A percentile compares a stretch with the other conserved stretches of the same genome.
Evolutionary conservation across 2,113 vertebrate species (phyloP).

Genomic region (Rhea pennata): DNA sequence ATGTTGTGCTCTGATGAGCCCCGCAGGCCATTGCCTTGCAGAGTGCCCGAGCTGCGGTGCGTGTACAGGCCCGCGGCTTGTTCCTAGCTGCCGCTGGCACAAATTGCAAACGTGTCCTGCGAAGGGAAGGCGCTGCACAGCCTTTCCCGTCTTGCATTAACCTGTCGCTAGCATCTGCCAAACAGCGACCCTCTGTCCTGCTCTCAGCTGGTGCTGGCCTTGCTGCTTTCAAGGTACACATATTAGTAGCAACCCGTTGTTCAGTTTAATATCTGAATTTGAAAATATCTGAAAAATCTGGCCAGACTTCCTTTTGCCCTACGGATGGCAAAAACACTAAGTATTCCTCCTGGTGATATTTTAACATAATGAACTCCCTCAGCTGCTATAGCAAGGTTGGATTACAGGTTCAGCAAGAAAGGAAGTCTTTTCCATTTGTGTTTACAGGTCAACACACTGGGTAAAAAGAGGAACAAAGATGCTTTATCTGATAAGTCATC

Average conservation of each 20-base stretch:
- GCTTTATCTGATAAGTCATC: slow-evolving; percentile 40
- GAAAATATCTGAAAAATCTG: background rate
- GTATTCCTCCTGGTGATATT: background rate
- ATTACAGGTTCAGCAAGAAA: slow-evolving; percentile 47
- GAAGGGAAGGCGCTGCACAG: slow-evolving; percentile 43
- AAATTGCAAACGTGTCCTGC: slow-evolving; percentile 39
- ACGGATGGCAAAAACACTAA: background rate
- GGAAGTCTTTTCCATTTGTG: background rate
- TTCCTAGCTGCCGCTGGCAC: slow-evolving; percentile 59
- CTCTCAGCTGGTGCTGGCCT: slow-evolving; percentile 1
- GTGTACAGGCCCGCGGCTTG: slow-evolving; percentile 69
- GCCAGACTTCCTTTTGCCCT: background rate
- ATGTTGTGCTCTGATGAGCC: slow-evolving; percentile 68
- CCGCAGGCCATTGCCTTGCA: slow-evolving; percentile 71
- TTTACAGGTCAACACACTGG: background rate
- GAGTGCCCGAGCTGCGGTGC: slow-evolving; percentile 66
- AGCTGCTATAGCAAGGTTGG: background rate
- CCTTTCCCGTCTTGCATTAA: slow-evolving; percentile 48
- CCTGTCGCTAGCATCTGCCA: slow-evolving; percentile 35
- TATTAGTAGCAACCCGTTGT: background rate
- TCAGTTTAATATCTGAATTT: background rate
- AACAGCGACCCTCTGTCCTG: slow-evolving; percentile 58
- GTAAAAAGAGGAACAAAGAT: slow-evolving; percentile 55
- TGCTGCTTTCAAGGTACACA: slow-evolving; percentile 1
- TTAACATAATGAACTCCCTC: background rate